Evolutionary conservation across 1,140 invertebrate species (phyloP), one percentile per base, ranked within the genome.

Genomic region (Microplitis demolitor): DNA sequence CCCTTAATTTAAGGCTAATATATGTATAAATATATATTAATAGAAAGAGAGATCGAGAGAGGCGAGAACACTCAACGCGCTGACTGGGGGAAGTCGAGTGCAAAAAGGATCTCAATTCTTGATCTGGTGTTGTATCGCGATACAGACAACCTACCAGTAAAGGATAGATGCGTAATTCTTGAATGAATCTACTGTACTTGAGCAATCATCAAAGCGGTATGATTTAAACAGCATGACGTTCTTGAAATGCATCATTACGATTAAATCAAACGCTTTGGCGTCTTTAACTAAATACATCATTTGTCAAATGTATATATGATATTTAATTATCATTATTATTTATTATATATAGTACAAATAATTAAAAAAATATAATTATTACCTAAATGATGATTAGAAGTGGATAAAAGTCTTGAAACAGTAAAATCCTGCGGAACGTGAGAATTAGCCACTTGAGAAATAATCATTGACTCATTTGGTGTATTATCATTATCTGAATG

Each of bases 341-440:
- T 61, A 45, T 61, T 51, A 14, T 31, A 35, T 62, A 24, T 24
- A 24, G 2, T 24, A 24, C 24, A 24, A 45, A 45, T 45, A 11
- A 45, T 4, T 8, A 39, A 39, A 39, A 1, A 11, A 62, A 50
- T 34, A 16, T 66, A 13, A 45, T 69, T 75, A 74, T 80, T 83
- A 87, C 85, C 85, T n/a, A 85, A 74, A 31, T 76, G 75, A 66
- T 85, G 79, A 70, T 80, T 82, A 4, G 83, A 72, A 0, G 83
- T 86, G 5, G 86, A 82, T 5, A 86, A 70, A 2, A 87, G 73
- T 8, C 86, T 75, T 3, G 86, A 87, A 35, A 87, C 86, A 0
- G 86, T 87, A 66, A 87, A 87, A 76, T 87, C 84, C 68, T 87
- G 86, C 3, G 86, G 84, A 4, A 80, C 67, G 39, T 87, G 86